These are phyloP conservation scores for Prorops nasuta DNA, from an alignment of 1,140 invertebrate species.

Conservation along the genomic window DNA sequence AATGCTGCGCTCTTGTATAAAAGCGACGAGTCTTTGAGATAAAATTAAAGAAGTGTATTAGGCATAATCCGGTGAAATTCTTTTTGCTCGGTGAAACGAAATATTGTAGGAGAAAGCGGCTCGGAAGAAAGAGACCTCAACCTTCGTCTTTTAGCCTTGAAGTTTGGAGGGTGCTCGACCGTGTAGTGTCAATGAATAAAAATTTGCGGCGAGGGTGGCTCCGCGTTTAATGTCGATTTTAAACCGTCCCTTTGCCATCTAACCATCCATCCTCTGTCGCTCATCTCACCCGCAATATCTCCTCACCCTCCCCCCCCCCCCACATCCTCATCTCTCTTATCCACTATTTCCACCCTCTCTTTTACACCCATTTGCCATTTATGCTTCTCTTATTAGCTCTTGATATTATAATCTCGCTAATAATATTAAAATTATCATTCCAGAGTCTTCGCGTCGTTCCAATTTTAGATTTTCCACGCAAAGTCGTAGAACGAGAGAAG, in stretches of 20 bases:
- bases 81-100: slow-evolving; percentile 4
- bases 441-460: no score
- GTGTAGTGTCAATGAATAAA: slow-evolving; percentile 57
- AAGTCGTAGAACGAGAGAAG: no score
- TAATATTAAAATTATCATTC: no score
- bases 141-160: slow-evolving; percentile 28
- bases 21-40: no score
- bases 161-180: slow-evolving; percentile 35
- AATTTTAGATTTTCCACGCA: no score
- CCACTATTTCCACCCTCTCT: slow-evolving; percentile 15
- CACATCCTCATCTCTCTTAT: not conserved
- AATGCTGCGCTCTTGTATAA: no score
- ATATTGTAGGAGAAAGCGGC: not conserved
- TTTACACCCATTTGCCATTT: no score
- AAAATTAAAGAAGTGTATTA: no score
- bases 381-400: no score
- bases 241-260: slow-evolving; percentile 18
- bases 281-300: not conserved
- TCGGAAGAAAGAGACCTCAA: slow-evolving; percentile 8
- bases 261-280: not conserved
- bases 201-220: slow-evolving; percentile 48
- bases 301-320: slow-evolving; percentile 16
- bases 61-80: no score
- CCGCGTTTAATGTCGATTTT: slow-evolving; percentile 50
- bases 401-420: no score